These are phyloP conservation scores for Myotis brandtii DNA, from an alignment of 2,113 vertebrate species.

Conservation along the genomic window DNA sequence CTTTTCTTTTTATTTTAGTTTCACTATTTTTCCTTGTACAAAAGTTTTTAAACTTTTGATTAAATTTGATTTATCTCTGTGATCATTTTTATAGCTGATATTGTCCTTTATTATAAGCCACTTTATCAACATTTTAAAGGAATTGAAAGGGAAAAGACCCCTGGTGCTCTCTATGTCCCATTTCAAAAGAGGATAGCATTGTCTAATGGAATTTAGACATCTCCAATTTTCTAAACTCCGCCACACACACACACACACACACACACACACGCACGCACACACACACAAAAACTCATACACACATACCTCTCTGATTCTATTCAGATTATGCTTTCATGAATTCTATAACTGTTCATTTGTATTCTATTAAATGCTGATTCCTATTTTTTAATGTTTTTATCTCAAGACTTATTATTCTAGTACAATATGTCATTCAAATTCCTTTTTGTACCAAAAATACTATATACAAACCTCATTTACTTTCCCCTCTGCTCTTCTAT, in stretches of 20 bases:
- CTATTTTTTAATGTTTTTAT: neutral
- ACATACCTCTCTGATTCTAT: neutral
- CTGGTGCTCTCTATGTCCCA: neutral
- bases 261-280: neutral
- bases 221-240: neutral
- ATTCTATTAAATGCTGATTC: constrained; percentile 10
- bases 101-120: constrained; percentile 4
- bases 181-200: neutral
- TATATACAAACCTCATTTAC: neutral
- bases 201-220: neutral
- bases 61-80: constrained; percentile 13
- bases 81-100: neutral
- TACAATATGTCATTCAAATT: neutral
- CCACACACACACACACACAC: neutral
- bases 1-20: constrained; percentile 22
- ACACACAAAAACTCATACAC: neutral
- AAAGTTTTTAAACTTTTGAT: constrained; percentile 16
- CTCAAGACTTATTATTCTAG: neutral
- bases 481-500: neutral
- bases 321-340: neutral
- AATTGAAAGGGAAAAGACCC: neutral
- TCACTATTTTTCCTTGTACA: neutral
- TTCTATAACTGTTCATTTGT: neutral
- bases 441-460: neutral
- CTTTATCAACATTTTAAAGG: constrained; percentile 4